Evolutionary conservation across 2,113 vertebrate genomes (phyloP).

Genomic region (Thryonomys swinderianus): DNA sequence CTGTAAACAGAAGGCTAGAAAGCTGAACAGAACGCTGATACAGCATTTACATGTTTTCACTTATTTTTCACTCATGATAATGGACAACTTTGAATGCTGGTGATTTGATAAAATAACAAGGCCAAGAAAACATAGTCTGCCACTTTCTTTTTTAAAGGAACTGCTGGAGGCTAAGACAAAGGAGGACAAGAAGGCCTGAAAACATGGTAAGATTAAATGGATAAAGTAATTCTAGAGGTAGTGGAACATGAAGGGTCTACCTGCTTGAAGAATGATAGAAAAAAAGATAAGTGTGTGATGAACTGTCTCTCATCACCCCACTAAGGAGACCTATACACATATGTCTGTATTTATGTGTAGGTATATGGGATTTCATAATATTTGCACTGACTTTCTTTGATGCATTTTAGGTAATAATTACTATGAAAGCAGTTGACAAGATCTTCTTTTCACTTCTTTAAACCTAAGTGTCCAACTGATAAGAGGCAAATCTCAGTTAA

Average conservation of each 20-base stretch:
- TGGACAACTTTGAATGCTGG: background rate
- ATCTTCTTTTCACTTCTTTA: background rate
- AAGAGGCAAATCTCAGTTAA: background rate
- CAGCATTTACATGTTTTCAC: background rate
- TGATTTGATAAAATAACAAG: background rate
- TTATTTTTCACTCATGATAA: background rate
- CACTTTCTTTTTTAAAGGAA: background rate
- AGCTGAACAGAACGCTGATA: background rate
- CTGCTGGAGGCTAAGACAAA: background rate
- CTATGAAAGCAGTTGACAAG: background rate
- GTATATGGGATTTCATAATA: background rate
- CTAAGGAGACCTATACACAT: background rate
- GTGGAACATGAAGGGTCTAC: background rate
- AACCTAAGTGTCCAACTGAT: constrained; percentile 10
- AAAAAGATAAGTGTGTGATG: background rate
- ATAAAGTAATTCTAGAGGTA: background rate
- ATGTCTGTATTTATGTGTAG: background rate
- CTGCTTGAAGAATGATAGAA: background rate
- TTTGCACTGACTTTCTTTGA: background rate
- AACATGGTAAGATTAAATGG: background rate
- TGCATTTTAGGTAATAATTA: background rate
- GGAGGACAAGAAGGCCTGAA: background rate
- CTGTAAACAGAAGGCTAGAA: background rate
- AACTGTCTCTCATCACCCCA: background rate
- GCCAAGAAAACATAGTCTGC: background rate